Evolutionary conservation across 2,888 invertebrate species (phyloP).

Genomic region (Melanargia galathea): DNA sequence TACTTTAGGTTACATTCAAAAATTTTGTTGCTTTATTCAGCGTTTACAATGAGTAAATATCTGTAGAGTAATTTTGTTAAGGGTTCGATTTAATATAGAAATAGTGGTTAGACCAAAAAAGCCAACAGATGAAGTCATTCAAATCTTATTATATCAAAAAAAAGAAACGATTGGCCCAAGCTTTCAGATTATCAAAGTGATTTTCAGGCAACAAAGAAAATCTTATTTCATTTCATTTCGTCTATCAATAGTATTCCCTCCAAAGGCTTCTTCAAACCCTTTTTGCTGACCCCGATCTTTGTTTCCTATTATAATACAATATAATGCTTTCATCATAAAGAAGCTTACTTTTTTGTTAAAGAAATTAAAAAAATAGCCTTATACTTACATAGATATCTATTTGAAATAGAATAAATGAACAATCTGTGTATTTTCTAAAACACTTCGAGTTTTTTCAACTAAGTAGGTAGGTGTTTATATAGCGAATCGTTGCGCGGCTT

Average conservation of each 20-base stretch:
- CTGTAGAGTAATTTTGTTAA: no score
- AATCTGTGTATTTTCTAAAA: no score
- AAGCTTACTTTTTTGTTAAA: background rate
- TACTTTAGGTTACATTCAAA: no score
- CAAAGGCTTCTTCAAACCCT: slow-evolving; percentile 21
- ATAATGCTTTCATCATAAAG: slow-evolving; percentile 1
- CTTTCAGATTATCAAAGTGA: slow-evolving; percentile 28
- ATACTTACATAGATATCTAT: no score
- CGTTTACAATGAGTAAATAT: no score
- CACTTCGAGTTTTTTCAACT: no score
- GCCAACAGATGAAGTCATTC: slow-evolving; percentile 3
- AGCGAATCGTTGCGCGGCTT: slow-evolving; percentile 40
- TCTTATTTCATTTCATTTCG: slow-evolving; percentile 24
- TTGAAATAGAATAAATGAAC: no score
- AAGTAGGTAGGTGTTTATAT: no score
- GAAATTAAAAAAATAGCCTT: background rate
- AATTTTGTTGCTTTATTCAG: no score
- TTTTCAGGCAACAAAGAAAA: slow-evolving; percentile 28
- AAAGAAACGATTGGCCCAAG: slow-evolving; percentile 23
- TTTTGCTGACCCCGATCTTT: slow-evolving; percentile 23
- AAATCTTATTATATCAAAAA: slow-evolving; percentile 21
- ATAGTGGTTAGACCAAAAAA: background rate
- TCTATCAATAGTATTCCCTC: slow-evolving; percentile 4
- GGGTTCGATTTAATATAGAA: background rate
- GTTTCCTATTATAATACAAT: slow-evolving; percentile 16